Conservation (phyloP, 2,113 vertebrate genomes). For the Sisor rabdophorus region DNA sequence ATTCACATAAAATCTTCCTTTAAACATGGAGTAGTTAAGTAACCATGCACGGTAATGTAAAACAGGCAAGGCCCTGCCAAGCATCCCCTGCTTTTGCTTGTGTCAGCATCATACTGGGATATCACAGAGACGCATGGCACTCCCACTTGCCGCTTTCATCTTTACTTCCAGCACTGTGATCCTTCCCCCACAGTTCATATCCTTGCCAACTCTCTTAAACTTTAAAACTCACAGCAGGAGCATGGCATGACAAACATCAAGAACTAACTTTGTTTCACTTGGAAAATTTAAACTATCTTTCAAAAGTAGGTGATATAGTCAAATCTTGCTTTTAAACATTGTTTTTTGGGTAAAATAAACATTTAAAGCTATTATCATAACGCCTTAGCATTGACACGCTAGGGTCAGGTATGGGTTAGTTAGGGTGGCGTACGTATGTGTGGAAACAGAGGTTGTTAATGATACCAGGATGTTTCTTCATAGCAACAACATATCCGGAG, state of each 20-base stretch:
- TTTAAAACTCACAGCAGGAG: constrained; percentile 3
- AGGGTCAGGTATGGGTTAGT: neutral
- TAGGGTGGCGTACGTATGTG: neutral
- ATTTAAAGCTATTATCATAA: neutral
- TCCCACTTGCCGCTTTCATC: constrained; percentile 11
- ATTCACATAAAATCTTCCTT: constrained; percentile 58
- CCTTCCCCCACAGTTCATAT: constrained; percentile 11
- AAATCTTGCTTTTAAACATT: neutral
- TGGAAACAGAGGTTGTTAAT: neutral
- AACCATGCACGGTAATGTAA: constrained; percentile 57
- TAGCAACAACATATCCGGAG: neutral
- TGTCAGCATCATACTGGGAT: constrained; percentile 48
- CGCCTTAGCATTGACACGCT: neutral
- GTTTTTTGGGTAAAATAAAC: neutral
- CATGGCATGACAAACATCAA: constrained; percentile 11
- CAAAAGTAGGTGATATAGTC: neutral
- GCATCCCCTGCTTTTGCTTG: constrained; percentile 45
- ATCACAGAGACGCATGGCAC: constrained; percentile 29
- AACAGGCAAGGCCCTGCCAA: constrained; percentile 50
- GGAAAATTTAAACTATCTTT: neutral
- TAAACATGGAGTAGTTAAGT: constrained; percentile 52
- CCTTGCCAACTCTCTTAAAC: constrained; percentile 14
- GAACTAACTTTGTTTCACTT: neutral
- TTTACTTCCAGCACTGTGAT: constrained; percentile 14
- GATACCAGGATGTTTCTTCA: neutral